phyloP scores from a whole-genome alignment of 2,113 vertebrate genomes.

The Chaetodon auriga region DNA sequence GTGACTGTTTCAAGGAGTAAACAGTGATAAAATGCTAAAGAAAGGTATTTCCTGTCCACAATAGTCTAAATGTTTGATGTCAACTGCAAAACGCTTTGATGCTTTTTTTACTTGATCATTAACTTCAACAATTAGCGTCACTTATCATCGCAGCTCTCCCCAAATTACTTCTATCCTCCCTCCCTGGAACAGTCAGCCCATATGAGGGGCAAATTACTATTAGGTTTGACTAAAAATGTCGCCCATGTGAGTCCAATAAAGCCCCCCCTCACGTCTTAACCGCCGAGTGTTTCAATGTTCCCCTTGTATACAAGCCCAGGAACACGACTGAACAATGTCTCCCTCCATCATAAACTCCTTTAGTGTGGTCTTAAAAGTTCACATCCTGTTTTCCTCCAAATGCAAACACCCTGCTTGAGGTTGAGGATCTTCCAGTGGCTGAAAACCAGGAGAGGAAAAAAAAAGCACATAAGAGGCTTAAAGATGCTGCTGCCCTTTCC shows the following conservation, averaged over 20 bases:
- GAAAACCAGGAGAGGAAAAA: conserved; percentile 14
- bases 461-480: conserved; percentile 19
- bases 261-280: conserved; percentile 57
- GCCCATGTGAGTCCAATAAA: conserved; percentile 76
- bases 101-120: conserved; percentile 6
- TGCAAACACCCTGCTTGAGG: conserved; percentile 61
- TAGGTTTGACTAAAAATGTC: conserved; percentile 62
- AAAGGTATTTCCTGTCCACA: conserved; percentile 14
- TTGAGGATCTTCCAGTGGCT: conserved; percentile 43
- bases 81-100: conserved; percentile 13
- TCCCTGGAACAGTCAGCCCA: conserved; percentile 4
- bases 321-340: conserved; percentile 78
- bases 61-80: neutral
- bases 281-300: conserved; percentile 70
- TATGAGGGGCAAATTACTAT: conserved; percentile 57
- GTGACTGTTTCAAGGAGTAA: neutral
- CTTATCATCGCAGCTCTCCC: conserved; percentile 1
- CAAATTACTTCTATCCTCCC: conserved; percentile 22
- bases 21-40: neutral
- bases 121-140: conserved; percentile 20
- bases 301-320: conserved; percentile 74
- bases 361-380: conserved; percentile 75
- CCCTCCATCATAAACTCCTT: conserved; percentile 68
- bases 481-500: conserved; percentile 48
- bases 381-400: conserved; percentile 80